Conservation (phyloP, 2,113 vertebrate species). For the Procavia capensis region DNA sequence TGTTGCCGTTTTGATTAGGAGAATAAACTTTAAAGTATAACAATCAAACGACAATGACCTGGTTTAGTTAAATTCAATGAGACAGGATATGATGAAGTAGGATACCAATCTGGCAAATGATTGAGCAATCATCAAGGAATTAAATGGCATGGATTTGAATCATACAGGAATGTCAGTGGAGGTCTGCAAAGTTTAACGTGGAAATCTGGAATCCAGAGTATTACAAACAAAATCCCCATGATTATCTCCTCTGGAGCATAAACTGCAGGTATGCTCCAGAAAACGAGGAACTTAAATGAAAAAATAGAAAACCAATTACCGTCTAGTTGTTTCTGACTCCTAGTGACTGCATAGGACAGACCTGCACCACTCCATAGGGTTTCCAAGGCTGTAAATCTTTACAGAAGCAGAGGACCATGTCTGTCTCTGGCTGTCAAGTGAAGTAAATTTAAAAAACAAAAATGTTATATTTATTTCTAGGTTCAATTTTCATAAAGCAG, state of each 20-base stretch:
- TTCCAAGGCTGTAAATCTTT: too few relatives aligned
- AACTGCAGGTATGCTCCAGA: too few relatives aligned
- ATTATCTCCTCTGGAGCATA: neutral
- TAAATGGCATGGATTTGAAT: neutral
- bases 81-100: neutral
- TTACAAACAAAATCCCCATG: neutral
- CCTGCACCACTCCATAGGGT: too few relatives aligned
- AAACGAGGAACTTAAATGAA: neutral
- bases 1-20: neutral
- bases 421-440: neutral
- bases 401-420: too few relatives aligned
- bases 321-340: too few relatives aligned
- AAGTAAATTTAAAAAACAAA: slow-evolving; percentile 1
- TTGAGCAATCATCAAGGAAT: neutral
- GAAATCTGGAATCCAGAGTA: neutral
- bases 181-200: neutral
- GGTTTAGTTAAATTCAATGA: neutral
- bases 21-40: neutral
- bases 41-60: neutral
- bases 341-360: too few relatives aligned
- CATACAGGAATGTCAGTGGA: neutral
- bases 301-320: neutral
- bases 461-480: neutral
- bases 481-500: neutral
- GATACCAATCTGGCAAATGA: neutral